phyloP scores from a whole-genome alignment of 2,113 vertebrate genomes.

The Phaethon lepturus region DNA sequence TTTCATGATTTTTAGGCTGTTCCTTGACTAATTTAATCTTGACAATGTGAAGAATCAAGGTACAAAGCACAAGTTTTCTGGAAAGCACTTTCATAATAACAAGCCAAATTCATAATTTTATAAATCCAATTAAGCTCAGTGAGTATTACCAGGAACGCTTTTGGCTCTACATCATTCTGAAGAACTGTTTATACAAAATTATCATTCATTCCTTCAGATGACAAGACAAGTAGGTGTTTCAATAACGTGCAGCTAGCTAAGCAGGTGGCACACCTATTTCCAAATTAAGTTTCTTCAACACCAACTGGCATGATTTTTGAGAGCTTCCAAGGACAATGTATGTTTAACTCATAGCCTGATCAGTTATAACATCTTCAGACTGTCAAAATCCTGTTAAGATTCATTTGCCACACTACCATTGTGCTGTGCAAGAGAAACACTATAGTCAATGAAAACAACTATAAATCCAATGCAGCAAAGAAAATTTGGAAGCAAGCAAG shows the following conservation, averaged over 20 bases:
- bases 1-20: not conserved
- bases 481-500: not conserved
- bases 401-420: not conserved
- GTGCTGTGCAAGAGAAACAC: not conserved
- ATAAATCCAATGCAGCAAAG: not conserved
- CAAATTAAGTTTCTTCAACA: not conserved
- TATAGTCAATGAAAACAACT: not conserved
- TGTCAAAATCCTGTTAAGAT: not conserved
- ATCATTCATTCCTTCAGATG: not conserved
- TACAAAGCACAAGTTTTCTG: not conserved
- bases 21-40: not conserved
- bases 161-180: not conserved
- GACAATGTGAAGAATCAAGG: not conserved
- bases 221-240: not conserved
- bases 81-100: not conserved
- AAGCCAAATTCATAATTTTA: not conserved
- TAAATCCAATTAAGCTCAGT: not conserved
- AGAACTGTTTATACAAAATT: not conserved
- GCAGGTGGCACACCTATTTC: not conserved
- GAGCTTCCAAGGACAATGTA: not conserved
- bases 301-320: not conserved
- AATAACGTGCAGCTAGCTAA: not conserved
- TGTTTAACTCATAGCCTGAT: not conserved
- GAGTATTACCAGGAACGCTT: not conserved
- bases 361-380: not conserved